Base-by-base conservation (phyloP, 92 coral and sea anemone species). In the Porites cylindrica region DNA sequence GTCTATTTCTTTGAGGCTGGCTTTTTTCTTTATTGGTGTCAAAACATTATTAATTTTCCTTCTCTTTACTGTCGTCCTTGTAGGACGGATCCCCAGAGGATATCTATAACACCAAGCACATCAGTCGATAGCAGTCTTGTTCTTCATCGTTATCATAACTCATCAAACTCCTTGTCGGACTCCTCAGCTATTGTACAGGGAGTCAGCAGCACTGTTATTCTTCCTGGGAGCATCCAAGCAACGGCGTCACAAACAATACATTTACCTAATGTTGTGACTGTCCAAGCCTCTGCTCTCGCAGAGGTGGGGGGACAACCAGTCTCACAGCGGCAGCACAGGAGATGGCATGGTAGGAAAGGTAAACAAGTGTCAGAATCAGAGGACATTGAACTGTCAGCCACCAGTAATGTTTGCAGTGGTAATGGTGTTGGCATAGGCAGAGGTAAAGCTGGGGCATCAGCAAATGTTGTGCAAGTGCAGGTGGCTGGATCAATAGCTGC, bases 261-360 rank as follows among this genome's bases (percentile, higher is more conserved):
- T 63, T 92, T 94, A 21, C 98, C 98, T 12, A 95, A 90, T 9
- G 83, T 93, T 47, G 93, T 93, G 71, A 95, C 94, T 5, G 90
- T 95, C 9, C 91, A 80, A 29, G 98, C 98, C 11, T 93, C 98
- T n/a, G 96, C 98, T 0, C 86, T 89, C 6, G 98, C 98, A 43
- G 98, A 87, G 59, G 81, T 95, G 18, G 89, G 88, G 51, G 77
- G 75, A 56, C 69, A 73, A 60, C 81, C 81, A 6, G 68, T 51
- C 62, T 23, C 83, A 3, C 73, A 83, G 74, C 7, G 66, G 82
- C 88, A 81, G 65, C 66, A 14, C 86, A 50, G 69, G 71, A 86
- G 85, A 60, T 24, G 80, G 62, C 26, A 52, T 59, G 51, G 82
- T 13, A 74, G 75, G 38, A 68, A 83, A 66, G 51, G 70, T 43